phyloP scores from a whole-genome alignment of 2,113 vertebrate genomes.

The Oophaga pumilio region DNA sequence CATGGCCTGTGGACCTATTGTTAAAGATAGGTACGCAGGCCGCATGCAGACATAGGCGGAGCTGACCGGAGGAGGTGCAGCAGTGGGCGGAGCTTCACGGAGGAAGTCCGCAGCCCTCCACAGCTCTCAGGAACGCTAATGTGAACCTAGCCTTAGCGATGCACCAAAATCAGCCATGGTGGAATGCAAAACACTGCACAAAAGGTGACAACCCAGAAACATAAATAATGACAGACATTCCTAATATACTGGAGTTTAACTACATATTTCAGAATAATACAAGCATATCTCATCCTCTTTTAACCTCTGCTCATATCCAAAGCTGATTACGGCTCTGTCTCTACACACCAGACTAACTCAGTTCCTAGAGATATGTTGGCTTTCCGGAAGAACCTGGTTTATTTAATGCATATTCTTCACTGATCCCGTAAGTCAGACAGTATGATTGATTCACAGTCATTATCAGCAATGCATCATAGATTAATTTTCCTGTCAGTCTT shows the following conservation, averaged over 20 bases:
- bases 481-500: conserved; percentile 42
- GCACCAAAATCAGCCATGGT: not conserved
- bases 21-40: too few species aligned
- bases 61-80: too few species aligned
- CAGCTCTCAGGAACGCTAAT: too few species aligned
- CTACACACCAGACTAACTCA: conserved; percentile 18
- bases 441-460: conserved; percentile 42
- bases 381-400: conserved; percentile 33
- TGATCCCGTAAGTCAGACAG: conserved; percentile 36
- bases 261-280: not conserved
- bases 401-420: conserved; percentile 45
- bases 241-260: not conserved
- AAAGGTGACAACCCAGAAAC: not conserved
- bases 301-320: conserved; percentile 5
- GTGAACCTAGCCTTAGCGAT: too few species aligned
- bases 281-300: not conserved
- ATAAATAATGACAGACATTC: conserved; percentile 2
- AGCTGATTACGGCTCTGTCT: conserved; percentile 1
- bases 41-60: too few species aligned
- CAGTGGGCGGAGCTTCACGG: too few species aligned
- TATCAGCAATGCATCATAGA: conserved; percentile 29
- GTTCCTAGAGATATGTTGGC: conserved; percentile 42
- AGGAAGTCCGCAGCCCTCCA: too few species aligned
- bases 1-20: too few species aligned
- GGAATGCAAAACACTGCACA: not conserved